phyloP scores from a whole-genome alignment of 2,888 invertebrate genomes.

The Sacculina carcini region DNA sequence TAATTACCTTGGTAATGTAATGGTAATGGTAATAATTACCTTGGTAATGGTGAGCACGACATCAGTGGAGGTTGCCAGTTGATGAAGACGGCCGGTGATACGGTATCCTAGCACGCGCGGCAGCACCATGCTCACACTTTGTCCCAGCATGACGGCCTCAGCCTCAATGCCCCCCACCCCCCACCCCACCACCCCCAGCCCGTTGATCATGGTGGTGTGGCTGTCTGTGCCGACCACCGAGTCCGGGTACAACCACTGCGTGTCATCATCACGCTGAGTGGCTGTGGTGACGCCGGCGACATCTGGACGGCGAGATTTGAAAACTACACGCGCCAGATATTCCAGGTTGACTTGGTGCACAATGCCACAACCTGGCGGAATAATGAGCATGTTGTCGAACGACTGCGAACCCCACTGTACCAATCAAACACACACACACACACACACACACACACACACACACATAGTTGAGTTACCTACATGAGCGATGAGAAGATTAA shows the following conservation, averaged over 20 bases:
- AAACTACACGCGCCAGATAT: slow-evolving; percentile 72
- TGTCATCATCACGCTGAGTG: slow-evolving; percentile 19
- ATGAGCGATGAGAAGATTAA: not conserved
- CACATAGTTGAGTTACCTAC: slow-evolving; percentile 3
- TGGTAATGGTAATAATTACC: slow-evolving; percentile 25
- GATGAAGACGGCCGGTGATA: slow-evolving; percentile 48
- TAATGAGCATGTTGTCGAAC: slow-evolving; percentile 83
- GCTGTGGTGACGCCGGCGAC: too few relatives aligned
- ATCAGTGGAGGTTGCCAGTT: slow-evolving; percentile 80
- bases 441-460: slow-evolving; percentile 2
- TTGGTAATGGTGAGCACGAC: slow-evolving; percentile 90
- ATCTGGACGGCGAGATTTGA: too few relatives aligned
- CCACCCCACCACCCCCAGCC: slow-evolving; percentile 88
- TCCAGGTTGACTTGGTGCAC: slow-evolving; percentile 97
- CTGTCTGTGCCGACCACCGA: slow-evolving; percentile 92
- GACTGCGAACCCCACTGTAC: slow-evolving; percentile 94
- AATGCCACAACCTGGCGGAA: slow-evolving; percentile 93
- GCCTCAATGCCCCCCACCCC: slow-evolving; percentile 92
- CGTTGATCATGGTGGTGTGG: slow-evolving; percentile 97
- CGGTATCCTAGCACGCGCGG: slow-evolving; percentile 90
- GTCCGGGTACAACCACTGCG: slow-evolving; percentile 48
- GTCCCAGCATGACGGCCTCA: slow-evolving; percentile 95
- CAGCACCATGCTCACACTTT: slow-evolving; percentile 84
- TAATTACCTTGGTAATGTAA: too few relatives aligned
- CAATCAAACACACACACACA: too few relatives aligned